phyloP scores from a whole-genome alignment of 2,888 invertebrate genomes.

The Drosophila aldrichi region DNA sequence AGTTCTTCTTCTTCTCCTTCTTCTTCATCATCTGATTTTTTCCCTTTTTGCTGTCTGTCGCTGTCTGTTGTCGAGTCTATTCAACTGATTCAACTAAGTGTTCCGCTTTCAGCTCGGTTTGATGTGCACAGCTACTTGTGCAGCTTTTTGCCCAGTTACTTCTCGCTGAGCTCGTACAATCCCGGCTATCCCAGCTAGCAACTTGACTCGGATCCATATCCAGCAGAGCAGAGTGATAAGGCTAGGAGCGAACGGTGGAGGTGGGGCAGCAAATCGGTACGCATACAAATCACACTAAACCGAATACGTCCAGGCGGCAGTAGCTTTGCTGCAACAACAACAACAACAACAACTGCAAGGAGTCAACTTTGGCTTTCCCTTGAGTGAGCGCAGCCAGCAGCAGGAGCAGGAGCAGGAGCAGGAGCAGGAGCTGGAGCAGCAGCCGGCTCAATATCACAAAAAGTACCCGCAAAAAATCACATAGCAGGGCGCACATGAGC shows the following conservation, averaged over 20 bases:
- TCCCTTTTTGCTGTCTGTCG: neutral
- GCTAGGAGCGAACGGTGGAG: neutral
- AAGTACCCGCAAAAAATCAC: conserved; percentile 54
- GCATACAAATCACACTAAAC: conserved; percentile 76
- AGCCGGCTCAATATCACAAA: conserved; percentile 69
- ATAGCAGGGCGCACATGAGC: conserved; percentile 23
- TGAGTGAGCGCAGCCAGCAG: conserved; percentile 55
- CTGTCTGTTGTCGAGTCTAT: conserved; percentile 34
- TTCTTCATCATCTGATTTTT: too few relatives aligned
- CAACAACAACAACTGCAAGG: conserved; percentile 5
- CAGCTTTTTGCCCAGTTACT: conserved; percentile 45
- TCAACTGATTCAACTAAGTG: conserved; percentile 63
- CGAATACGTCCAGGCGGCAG: conserved; percentile 71
- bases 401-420: conserved; percentile 7
- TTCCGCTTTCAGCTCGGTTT: conserved; percentile 73
- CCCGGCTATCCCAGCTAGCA: conserved; percentile 43
- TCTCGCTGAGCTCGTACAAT: conserved; percentile 57
- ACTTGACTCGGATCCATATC: conserved; percentile 16
- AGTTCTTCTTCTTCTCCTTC: too few relatives aligned
- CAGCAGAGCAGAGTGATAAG: neutral
- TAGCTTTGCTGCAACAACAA: conserved; percentile 34
- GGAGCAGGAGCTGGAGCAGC: conserved; percentile 48
- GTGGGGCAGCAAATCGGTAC: conserved; percentile 9
- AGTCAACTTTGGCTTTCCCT: conserved; percentile 65
- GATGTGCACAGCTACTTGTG: conserved; percentile 64